Base-by-base conservation (phyloP, 2,797 vertebrate genomes). In the Euphonia xanthogaster region DNA sequence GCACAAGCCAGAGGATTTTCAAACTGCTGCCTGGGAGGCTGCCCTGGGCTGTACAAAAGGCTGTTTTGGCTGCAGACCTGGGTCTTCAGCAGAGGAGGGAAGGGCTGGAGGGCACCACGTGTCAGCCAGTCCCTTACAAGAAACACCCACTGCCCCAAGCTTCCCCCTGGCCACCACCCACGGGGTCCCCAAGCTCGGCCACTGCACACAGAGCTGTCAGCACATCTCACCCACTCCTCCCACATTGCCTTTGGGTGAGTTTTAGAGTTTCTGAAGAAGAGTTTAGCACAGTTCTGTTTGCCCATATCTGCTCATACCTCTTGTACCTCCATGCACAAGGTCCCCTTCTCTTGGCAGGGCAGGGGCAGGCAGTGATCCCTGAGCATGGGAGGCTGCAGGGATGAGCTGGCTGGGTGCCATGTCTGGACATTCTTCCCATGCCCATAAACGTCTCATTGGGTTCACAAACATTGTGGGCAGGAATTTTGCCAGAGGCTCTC, bases 121-220 rank as follows among this genome's bases (percentile, higher is more conserved):
- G 7, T 71, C 75, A 33, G 6, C 15, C 63, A 48, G 48, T 1
- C 27, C 67, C 51, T 57, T 22, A 17, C 5, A 47, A 65, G 50
- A 1, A 37, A 1, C 19, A 16, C 24, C 28, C 44, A 5, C 2
- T 0, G 1, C 80, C 47, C 31, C 5, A 0, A 9, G 47, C 45
- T 58, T n/a, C 42, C 79, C 42, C 20, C 62, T 28, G 55, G 71
- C 44, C 23, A 3, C 74, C 74, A 51, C 17, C 71, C 55, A n/a
- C 4, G 0, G 42, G n/a, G 7, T 78, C 44, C 61, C 75, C 15
- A 11, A 39, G 31, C 73, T 45, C 17, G 7, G 74, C 6, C 7
- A 0, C 33, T 11, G 66, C 77, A 1, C 20, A 2, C 24, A 2
- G 71, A 73, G 33, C 24, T 67, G 68, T 73, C 67, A 76, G 78